Base-by-base conservation (phyloP, 2,113 vertebrate species). In the Otocyon megalotis region DNA sequence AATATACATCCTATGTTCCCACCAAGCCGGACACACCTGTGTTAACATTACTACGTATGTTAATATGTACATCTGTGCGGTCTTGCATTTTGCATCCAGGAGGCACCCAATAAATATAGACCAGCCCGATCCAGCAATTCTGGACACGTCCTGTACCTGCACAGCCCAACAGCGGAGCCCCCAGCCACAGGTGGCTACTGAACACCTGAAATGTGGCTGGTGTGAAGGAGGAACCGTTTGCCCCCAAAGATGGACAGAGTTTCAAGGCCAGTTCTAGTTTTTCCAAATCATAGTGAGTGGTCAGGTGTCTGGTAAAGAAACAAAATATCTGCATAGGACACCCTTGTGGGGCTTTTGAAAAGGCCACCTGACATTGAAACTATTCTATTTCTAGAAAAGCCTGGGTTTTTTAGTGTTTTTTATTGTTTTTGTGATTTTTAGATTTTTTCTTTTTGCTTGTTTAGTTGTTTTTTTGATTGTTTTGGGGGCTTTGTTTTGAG, bases 221-320 rank as follows among this genome's bases (percentile, higher is more conserved):
- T 48, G 35, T 58, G 4, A 82, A 71, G 17, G 48, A 53, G 65
- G 58, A 84, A 79, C 48, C 71, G 9, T 22, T 24, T 60, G 62
- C 60, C 85, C 62, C 50, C 79, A 91, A 58, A n/a, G 22, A 96
- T 1, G 24, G 37, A 90, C 37, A 56, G 0, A 30, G 74, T 63
- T 72, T 94, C 71, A 14, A 96, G 81, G 58, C 35, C 13, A 7
- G 67, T 53, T 94, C 84, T 72, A 28, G 30, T 60, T 85, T 92
- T 91, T 81, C 79, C 63, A 26, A 85, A 80, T 65, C 82, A 56
- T 12, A 28, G 50, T 28, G n/a, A 88, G 71, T 19, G 35, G 60
- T 81, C 62, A 12, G 13, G 17, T 60, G 6, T 65, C 65, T 60
- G n/a, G 15, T 20, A 4, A 35, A 93, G 43, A 43, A 93, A 97